Base-by-base conservation (phyloP, 1,140 invertebrate genomes). In the Danaus melanippus region DNA sequence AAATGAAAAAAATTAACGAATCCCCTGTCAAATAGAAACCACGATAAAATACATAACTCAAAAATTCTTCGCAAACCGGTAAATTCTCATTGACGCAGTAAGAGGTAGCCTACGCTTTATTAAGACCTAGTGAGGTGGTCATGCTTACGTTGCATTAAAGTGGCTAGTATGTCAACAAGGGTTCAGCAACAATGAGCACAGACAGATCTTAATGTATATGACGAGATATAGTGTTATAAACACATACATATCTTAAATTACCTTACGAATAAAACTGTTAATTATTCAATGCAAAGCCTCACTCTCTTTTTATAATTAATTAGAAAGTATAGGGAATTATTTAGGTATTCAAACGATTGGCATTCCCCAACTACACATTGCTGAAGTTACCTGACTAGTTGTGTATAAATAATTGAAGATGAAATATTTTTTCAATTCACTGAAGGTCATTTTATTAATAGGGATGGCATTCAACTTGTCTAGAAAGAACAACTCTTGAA, bases 101-200 rank as follows among this genome's bases (percentile, higher is more conserved):
- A 52, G 58, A 50, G 39, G 58, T 49, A 53, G 56, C 63, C 53
- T 50, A 56, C 17, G 58, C 55, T 57, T 53, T 60, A 64, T 58
- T 58, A 59, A 53, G 43, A 60, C 53, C 65, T 62, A 56, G 51
- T 70, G 60, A 65, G 60, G 58, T 59, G 58, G 68, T 70, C 62
- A 65, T 63, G 68, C 60, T 61, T 57, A 62, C 58, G 56, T 62
- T 55, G 58, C 62, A 59, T 61, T 65, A 53, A 62, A 62, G 58
- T 62, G 58, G 57, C 58, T 47, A 56, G 64, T 67, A 67, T 64
- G 63, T 66, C 75, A 74, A 77, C 68, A 66, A 66, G 67, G 64
- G 67, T 67, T 67, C 60, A 56, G 56, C 61, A 66, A 64, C 62
- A 58, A 53, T 62, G 64, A 64, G 65, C 74, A 76, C 67, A 72